Conservation (phyloP, 2,113 vertebrate species). For the Rana temporaria region DNA sequence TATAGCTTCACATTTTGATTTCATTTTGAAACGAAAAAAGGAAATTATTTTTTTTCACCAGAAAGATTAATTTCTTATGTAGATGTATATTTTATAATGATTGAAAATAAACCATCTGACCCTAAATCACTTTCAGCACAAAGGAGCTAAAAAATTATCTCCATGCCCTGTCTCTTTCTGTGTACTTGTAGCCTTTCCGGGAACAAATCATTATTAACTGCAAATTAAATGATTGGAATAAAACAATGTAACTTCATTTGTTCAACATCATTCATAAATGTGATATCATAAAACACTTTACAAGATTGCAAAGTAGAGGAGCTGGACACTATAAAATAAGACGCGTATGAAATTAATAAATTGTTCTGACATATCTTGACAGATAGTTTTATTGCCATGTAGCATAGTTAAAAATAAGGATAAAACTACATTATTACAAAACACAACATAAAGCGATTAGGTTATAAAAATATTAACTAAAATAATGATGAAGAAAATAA, state of each 20-base stretch:
- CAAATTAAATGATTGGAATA: constrained; percentile 55
- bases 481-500: too few relatives aligned
- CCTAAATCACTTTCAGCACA: constrained; percentile 46
- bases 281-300: constrained; percentile 50
- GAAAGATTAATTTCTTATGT: constrained; percentile 43
- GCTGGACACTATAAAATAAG: constrained; percentile 38
- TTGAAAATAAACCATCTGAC: constrained; percentile 55
- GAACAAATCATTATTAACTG: constrained; percentile 54
- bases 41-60: constrained; percentile 29
- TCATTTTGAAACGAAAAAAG: constrained; percentile 30
- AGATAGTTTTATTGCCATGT: constrained; percentile 24
- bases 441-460: not conserved
- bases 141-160: constrained; percentile 47
- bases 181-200: constrained; percentile 55
- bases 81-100: constrained; percentile 49
- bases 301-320: constrained; percentile 33
- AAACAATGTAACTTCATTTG: constrained; percentile 52
- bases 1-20: constrained; percentile 41
- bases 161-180: constrained; percentile 46
- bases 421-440: constrained; percentile 7
- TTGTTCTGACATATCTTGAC: constrained; percentile 22
- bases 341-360: constrained; percentile 30
- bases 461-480: not conserved
- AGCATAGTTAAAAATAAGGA: constrained; percentile 1
- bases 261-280: constrained; percentile 49